Conservation (phyloP, 1,140 invertebrate species). For the Orius insidiosus region DNA sequence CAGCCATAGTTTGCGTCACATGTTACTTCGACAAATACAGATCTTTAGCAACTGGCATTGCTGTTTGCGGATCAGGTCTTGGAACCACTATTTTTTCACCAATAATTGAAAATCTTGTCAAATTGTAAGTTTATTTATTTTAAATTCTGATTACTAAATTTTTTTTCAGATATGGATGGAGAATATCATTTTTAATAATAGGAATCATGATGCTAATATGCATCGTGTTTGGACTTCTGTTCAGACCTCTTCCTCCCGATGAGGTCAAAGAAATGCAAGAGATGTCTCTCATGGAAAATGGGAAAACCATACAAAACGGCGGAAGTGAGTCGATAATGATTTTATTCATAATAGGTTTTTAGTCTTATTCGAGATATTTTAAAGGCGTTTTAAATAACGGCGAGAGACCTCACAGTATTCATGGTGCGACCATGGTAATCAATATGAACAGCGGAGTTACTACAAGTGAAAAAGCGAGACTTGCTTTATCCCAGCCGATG, state of each 20-base stretch:
- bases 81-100: conserved; percentile 73
- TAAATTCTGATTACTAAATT: no score
- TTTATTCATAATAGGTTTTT: neutral
- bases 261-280: neutral
- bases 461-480: conserved; percentile 20
- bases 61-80: conserved; percentile 82
- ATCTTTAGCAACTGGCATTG: conserved; percentile 82
- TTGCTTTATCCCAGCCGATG: conserved; percentile 45
- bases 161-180: conserved; percentile 21
- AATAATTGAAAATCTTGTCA: conserved; percentile 45
- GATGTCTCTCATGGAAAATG: neutral
- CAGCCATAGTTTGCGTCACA: conserved; percentile 86
- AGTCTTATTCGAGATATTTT: neutral
- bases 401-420: conserved; percentile 17
- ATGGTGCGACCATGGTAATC: conserved; percentile 8
- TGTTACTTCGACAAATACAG: conserved; percentile 84
- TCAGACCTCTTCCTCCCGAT: conserved; percentile 35
- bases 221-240: conserved; percentile 65
- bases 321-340: conserved; percentile 4
- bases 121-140: conserved; percentile 7
- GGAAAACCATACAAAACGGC: neutral
- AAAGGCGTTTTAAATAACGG: conserved; percentile 1
- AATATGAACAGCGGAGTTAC: neutral
- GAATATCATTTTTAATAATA: conserved; percentile 48
- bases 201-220: conserved; percentile 66